These are phyloP conservation scores for Empis livida DNA, from an alignment of 2,888 invertebrate genomes.

Conservation along the genomic window DNA sequence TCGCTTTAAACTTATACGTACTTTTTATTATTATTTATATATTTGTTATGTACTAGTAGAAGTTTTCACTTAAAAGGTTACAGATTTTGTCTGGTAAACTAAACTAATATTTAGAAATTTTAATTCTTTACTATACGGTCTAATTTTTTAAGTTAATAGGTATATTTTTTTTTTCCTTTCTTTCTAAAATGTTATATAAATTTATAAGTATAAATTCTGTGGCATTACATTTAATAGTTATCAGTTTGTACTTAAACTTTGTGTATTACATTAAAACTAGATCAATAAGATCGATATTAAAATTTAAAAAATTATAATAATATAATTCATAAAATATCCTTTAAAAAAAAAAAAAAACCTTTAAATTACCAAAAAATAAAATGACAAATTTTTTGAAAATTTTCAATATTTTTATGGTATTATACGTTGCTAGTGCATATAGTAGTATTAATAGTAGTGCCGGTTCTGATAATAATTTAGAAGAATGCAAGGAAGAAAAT, in stretches of 20 bases:
- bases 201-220: conserved; percentile 8
- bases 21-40: too few relatives aligned
- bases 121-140: too few relatives aligned
- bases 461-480: background rate
- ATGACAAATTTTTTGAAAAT: background rate
- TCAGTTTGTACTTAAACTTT: conserved; percentile 6
- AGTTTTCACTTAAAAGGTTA: too few relatives aligned
- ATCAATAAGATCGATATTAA: background rate
- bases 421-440: background rate
- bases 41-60: too few relatives aligned
- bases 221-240: background rate
- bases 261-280: background rate
- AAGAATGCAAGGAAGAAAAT: background rate
- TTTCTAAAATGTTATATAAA: too few relatives aligned
- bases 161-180: too few relatives aligned
- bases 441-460: background rate
- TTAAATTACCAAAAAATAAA: background rate
- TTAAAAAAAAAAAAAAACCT: background rate
- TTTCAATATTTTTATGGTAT: background rate
- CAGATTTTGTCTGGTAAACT: too few relatives aligned
- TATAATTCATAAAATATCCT: background rate
- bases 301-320: too few relatives aligned
- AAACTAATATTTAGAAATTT: too few relatives aligned
- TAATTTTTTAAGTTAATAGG: too few relatives aligned
- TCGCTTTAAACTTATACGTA: too few relatives aligned